Evolutionary conservation across 2,797 vertebrate species (phyloP).

Genomic region (Staurois parvus): DNA sequence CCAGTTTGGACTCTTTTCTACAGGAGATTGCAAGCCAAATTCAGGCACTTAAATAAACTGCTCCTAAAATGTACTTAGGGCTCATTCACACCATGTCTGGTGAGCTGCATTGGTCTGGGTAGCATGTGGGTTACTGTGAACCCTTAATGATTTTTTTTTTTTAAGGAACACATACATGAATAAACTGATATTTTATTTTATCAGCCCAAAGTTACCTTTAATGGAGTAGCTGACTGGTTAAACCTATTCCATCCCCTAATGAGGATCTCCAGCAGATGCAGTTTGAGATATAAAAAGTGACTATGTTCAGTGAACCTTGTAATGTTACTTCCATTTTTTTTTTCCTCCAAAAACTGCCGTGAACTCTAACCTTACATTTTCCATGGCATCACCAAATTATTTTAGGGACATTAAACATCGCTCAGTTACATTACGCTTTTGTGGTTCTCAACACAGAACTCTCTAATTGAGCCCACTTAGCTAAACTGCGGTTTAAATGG

Average conservation of each 20-base stretch:
- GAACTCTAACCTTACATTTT: neutral
- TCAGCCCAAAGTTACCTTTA: neutral
- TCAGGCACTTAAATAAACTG: too few relatives aligned
- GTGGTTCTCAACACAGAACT: neutral
- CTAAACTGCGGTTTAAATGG: neutral
- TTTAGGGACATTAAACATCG: slow-evolving; percentile 36
- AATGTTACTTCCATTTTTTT: neutral
- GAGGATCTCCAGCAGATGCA: neutral
- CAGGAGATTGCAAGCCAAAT: too few relatives aligned
- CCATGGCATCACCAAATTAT: slow-evolving; percentile 13
- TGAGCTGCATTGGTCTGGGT: too few relatives aligned
- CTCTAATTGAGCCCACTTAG: slow-evolving; percentile 17
- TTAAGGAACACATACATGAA: too few relatives aligned
- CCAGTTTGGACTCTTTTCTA: too few relatives aligned
- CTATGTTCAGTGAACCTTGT: neutral
- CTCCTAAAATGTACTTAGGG: too few relatives aligned
- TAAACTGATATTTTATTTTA: too few relatives aligned
- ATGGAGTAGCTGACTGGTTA: neutral
- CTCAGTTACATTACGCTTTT: slow-evolving; percentile 34
- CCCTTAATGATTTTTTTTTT: too few relatives aligned
- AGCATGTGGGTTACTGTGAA: too few relatives aligned
- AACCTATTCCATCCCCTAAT: neutral
- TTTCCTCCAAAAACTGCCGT: neutral
- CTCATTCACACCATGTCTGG: too few relatives aligned
- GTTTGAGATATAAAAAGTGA: neutral